Base-by-base conservation (phyloP, 2,113 vertebrate species). In the Chionomys nivalis region DNA sequence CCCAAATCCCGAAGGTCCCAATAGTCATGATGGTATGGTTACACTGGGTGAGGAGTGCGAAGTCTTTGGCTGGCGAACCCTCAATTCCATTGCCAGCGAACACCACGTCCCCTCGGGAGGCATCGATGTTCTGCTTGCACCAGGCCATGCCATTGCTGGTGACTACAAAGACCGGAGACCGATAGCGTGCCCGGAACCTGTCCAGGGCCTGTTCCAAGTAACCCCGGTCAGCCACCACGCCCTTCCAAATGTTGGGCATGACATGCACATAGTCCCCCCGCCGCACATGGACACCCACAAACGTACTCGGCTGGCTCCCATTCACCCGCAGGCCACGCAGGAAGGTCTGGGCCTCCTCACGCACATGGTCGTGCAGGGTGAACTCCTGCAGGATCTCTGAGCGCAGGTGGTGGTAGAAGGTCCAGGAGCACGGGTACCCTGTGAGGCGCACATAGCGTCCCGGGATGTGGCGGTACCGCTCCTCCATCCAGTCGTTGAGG, bases 11-110 rank as follows among this genome's bases (percentile, higher is more conserved):
- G 3, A 98, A 98, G 0, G 98, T 98, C 0, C 98, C 98, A 14
- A 98, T 94, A 13, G 98, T 98, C 95, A 98, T 98, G 87, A 98
- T 9, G 14, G 96, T 98, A 83, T 98, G 98, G 93, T 98, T 98
- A 26, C 98, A 98, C 77, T 98, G 98, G 0, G 9, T 92, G 52
- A 98, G 96, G 65, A 98, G 92, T 0, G 98, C 97, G 1, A 98
- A 98, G 75, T 98, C 98, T 28, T 58, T 93, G 28, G 49, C 87
- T 0, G 98, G 98, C 0, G 97, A 97, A 1, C 39, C 61, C 10
- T 97, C 94, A 0, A 52, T 21, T 8, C 97, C 98, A 11, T 96
- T 75, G 12, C 98, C 98, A 0, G 97, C 94, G 1, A 98, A 98
- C 19, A 95, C 75, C 82, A 98, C 97, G 0, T 98, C 97, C 0